Evolutionary conservation across 2,888 invertebrate species (phyloP).

Genomic region (Ashinkailepas kermadecensis): DNA sequence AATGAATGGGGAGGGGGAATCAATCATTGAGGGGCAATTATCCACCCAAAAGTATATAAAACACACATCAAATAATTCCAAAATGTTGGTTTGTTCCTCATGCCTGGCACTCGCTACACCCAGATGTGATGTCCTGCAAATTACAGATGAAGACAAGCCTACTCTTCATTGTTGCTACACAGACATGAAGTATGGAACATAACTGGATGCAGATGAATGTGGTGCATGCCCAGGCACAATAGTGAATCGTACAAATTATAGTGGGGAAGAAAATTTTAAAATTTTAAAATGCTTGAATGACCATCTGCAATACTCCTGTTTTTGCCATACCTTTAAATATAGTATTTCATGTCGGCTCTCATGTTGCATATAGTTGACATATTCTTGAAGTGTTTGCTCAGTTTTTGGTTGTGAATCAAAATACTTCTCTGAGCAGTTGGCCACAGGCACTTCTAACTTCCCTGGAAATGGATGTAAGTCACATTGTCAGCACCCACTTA

Average conservation of each 20-base stretch:
- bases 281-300: neutral
- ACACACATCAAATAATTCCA: no score
- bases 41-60: no score
- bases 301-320: neutral
- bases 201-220: neutral
- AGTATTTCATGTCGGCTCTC: conserved; percentile 48
- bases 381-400: conserved; percentile 60
- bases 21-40: no score
- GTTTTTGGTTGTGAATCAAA: conserved; percentile 67
- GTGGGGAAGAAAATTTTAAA: neutral
- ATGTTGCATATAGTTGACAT: conserved; percentile 60
- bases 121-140: no score
- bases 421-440: conserved; percentile 65
- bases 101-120: no score
- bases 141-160: no score
- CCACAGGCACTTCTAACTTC: conserved; percentile 61
- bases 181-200: conserved; percentile 36
- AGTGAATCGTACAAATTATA: neutral
- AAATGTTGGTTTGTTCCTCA: no score
- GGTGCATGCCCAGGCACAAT: conserved; percentile 1
- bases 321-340: conserved; percentile 61
- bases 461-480: conserved; percentile 37
- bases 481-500: no score
- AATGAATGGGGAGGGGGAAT: no score
- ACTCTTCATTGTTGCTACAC: conserved; percentile 25